Evolutionary conservation across 2,797 vertebrate species (phyloP), one percentile per base, ranked within the genome.

Genomic region (Hybognathus amarus): DNA sequence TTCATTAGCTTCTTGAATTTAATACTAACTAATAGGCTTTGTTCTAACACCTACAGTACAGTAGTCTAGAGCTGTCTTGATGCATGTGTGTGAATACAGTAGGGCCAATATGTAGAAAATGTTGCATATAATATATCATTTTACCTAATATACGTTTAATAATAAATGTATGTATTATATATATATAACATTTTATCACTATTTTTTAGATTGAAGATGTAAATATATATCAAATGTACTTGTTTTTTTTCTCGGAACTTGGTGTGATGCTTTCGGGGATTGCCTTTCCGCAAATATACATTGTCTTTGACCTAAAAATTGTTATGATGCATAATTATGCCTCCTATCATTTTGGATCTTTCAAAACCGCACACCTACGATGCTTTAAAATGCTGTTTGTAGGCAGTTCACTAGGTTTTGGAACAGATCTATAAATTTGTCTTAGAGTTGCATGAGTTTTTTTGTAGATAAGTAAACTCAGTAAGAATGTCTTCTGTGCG

Each of bases 1-100:
- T 40, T 80, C 50, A 56, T 40, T 69, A 52, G 47, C n/a, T 69
- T 69, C 15, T n/a, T 33, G 33, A 80, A 69, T 54, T 52, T 54
- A 40, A 80, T 54, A 24, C 13, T 68, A 7, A 17, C 15, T 79
- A 38, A 80, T 78, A 47, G 76, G 2, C 27, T 64, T 24, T 78
- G 8, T 77, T 42, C 13, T 59, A 40, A 75, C 36, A 75, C 33
- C 50, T 10, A 15, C 30, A 30, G 30, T 10, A 15, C 30, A 30
- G 30, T 30, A 33, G 30, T 33, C 30, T 30, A 30, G 33, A n/a
- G 42, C 42, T 50, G 15, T 18, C 24, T 50, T 61, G 24, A 5
- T 13, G n/a, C 13, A n/a, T 59, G n/a, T 59, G 11, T 59, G 56
- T 59, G 50, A 8, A 6, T 18, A 50, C 17, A 47, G 45, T 47